A percentile compares a stretch with the other conserved stretches of the same genome.
Evolutionary conservation across 2,113 vertebrate species (phyloP).

Genomic region (cattle (Bos taurus)): DNA sequence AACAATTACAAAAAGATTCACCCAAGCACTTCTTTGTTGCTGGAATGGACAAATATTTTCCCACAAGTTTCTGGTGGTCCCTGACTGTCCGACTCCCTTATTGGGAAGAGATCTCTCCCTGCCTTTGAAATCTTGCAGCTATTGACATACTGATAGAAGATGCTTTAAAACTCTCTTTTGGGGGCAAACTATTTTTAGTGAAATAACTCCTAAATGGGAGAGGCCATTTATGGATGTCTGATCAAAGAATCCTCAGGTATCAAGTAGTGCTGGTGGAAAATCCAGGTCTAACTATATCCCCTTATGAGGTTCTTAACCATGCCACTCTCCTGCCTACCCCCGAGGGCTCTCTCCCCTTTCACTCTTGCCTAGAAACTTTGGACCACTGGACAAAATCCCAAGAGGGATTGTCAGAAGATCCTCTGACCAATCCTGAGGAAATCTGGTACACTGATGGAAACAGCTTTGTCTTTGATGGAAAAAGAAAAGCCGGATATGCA

Average conservation of each 20-base stretch:
- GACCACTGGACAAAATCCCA: background rate
- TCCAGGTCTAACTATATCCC: background rate
- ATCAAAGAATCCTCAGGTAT: background rate
- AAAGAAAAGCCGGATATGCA: background rate
- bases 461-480: background rate
- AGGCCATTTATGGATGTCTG: background rate
- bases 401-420: background rate
- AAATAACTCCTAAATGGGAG: background rate
- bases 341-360: background rate
- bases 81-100: background rate
- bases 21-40: background rate
- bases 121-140: background rate
- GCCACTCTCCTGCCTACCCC: background rate
- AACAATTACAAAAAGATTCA: background rate
- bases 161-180: background rate
- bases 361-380: background rate
- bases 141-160: background rate
- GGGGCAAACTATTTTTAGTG: background rate
- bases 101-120: background rate
- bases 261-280: background rate
- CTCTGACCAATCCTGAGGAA: background rate
- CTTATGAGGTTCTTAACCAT: background rate
- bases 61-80: background rate
- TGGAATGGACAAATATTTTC: background rate
- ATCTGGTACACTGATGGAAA: background rate